Evolutionary conservation across 2,797 vertebrate genomes (phyloP), one percentile per base, ranked within the genome.

Genomic region (Astyanax mexicanus): DNA sequence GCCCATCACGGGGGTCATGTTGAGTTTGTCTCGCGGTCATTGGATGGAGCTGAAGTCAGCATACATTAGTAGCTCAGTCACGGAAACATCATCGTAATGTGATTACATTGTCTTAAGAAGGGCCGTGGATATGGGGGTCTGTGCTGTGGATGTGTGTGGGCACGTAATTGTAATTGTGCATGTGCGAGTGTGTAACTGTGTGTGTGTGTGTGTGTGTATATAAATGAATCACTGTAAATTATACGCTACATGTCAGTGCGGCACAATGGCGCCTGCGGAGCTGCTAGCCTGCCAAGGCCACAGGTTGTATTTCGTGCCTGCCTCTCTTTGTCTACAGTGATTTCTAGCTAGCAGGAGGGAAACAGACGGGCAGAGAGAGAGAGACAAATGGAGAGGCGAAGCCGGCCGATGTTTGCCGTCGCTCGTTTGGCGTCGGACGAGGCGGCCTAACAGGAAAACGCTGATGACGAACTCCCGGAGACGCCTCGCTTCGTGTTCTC

Each of bases 131-230:
- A 80, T 81, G 82, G 86, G 86, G 75, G 83, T 70, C 66, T 87
- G 84, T 86, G 80, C 84, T 60, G 76, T 81, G 83, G 80, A 84
- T 52, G 85, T 73, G 80, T 55, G 75, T 65, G 54, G 54, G 54
- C 11, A 27, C 54, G 4, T 57, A 32, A 57, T 57, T 57, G 54
- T 29, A 71, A 10, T 83, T 40, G 76, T 78, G 81, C 79, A n/a
- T n/a, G n/a, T n/a, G 29, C 32, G 29, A 32, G 83, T 40, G 76
- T 78, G 87, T 82, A n/a, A n/a, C n/a, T 79, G n/a, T n/a, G n/a
- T n/a, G 29, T 32, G 29, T 32, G 83, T 40, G 76, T 78, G 87
- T 82, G 42, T 21, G 60, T 55, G 45, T 37, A 47, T 55, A 42
- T 54, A n/a, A 32, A 40, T 47, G 25, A 58, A 29, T 72, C 51